These are phyloP conservation scores for Brachionus plicatilis DNA, from an alignment of 1,140 invertebrate species.

Conservation along the genomic window DNA sequence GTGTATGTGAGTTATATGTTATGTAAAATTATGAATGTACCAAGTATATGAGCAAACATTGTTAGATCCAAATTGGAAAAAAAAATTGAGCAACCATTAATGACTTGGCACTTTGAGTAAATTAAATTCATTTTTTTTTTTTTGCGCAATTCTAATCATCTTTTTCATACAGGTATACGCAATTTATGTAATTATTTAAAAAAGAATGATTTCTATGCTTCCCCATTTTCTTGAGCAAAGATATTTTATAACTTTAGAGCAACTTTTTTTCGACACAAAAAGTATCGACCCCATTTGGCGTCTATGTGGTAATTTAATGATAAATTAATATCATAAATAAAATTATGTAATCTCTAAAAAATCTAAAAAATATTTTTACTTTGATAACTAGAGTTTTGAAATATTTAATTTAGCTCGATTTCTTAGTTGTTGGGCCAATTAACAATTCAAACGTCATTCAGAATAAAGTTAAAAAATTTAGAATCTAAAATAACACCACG, in stretches of 20 bases:
- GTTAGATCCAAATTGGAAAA: background rate
- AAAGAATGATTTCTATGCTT: background rate
- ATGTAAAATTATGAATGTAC: background rate
- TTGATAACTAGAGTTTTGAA: background rate
- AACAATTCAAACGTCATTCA: background rate
- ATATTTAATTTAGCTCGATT: background rate
- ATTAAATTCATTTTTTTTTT: background rate
- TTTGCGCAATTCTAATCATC: background rate
- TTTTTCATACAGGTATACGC: background rate
- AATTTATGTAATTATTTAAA: background rate
- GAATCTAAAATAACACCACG: background rate
- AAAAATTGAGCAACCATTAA: background rate
- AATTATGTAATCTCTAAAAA: background rate
- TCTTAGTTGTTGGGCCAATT: background rate
- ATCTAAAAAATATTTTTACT: background rate
- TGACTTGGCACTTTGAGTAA: background rate
- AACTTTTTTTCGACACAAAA: background rate
- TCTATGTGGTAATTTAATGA: background rate
- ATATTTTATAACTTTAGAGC: background rate
- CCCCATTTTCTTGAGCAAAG: background rate
- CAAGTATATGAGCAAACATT: background rate
- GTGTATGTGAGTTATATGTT: background rate
- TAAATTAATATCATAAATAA: background rate
- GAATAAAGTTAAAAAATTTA: background rate
- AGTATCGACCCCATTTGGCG: background rate